Percentiles rank a stretch among this genome's conserved stretches.
Conservation (phyloP, 2,113 vertebrate species). For the Antigone vipio region DNA sequence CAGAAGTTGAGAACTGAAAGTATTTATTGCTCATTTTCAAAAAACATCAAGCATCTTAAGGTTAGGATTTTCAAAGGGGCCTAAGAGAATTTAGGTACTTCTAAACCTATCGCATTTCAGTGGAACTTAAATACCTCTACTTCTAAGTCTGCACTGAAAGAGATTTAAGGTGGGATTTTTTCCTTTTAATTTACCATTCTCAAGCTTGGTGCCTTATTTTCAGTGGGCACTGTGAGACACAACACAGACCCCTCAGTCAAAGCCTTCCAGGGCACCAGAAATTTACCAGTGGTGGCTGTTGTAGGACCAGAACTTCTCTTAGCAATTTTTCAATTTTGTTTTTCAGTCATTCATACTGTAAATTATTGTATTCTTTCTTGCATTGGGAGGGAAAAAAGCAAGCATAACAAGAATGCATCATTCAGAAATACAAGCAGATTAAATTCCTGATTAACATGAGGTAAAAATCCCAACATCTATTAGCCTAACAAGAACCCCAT, state of each 20-base stretch:
- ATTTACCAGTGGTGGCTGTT: background rate
- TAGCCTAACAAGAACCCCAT: constrained; percentile 49
- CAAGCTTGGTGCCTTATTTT: background rate
- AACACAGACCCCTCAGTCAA: background rate
- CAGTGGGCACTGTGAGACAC: background rate
- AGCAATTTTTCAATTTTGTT: background rate
- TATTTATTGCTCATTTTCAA: background rate
- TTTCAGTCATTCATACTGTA: background rate
- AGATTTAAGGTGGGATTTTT: background rate
- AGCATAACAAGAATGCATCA: background rate
- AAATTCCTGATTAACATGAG: constrained; percentile 35
- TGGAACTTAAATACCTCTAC: background rate
- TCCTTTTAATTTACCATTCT: background rate
- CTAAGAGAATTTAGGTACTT: background rate
- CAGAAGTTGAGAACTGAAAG: background rate
- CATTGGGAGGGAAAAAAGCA: background rate
- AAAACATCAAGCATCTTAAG: background rate
- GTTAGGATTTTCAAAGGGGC: background rate
- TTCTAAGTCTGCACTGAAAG: background rate
- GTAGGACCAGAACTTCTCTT: background rate
- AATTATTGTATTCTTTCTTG: background rate
- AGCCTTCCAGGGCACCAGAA: background rate
- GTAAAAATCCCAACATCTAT: constrained; percentile 32
- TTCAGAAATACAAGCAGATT: constrained; percentile 4
- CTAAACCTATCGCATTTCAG: background rate